These are phyloP conservation scores for Desmodus rotundus DNA, from an alignment of 2,113 vertebrate species.

Conservation along the genomic window DNA sequence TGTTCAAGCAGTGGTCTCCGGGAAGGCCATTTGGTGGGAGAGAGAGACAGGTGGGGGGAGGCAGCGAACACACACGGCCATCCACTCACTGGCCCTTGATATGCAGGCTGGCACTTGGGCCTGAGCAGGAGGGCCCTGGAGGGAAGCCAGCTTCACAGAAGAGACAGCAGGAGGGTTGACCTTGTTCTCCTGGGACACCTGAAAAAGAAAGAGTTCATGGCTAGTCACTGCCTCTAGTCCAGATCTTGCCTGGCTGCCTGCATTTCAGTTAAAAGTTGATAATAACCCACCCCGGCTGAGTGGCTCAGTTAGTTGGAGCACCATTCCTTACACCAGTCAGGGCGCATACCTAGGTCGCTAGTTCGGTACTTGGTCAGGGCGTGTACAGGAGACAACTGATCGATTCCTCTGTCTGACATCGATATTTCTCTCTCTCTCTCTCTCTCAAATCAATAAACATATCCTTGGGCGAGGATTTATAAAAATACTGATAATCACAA, in stretches of 20 bases:
- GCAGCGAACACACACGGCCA: rapidly evolving
- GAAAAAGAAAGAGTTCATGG: rapidly evolving
- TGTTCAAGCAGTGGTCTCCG: background rate
- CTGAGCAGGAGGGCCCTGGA: background rate
- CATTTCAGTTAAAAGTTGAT: background rate
- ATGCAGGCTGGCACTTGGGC: rapidly evolving
- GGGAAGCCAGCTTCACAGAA: rapidly evolving
- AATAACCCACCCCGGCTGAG: background rate
- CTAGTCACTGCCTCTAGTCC: rapidly evolving
- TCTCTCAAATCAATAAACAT: too few relatives aligned
- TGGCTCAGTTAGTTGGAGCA: too few relatives aligned
- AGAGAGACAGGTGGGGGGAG: background rate
- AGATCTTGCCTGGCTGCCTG: background rate
- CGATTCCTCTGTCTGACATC: too few relatives aligned
- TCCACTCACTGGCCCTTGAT: background rate
- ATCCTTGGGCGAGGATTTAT: too few relatives aligned
- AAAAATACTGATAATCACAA: background rate
- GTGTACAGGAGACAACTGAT: too few relatives aligned
- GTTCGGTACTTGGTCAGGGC: too few relatives aligned
- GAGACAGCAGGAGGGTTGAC: background rate
- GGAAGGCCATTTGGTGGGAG: too few relatives aligned
- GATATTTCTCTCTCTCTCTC: too few relatives aligned
- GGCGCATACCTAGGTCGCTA: too few relatives aligned
- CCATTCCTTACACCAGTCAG: too few relatives aligned
- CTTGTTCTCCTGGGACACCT: rapidly evolving